Percentiles rank a stretch among this genome's conserved stretches.
Evolutionary conservation across 2,888 invertebrate genomes (phyloP).

Genomic region (Scaeva pyrastri): DNA sequence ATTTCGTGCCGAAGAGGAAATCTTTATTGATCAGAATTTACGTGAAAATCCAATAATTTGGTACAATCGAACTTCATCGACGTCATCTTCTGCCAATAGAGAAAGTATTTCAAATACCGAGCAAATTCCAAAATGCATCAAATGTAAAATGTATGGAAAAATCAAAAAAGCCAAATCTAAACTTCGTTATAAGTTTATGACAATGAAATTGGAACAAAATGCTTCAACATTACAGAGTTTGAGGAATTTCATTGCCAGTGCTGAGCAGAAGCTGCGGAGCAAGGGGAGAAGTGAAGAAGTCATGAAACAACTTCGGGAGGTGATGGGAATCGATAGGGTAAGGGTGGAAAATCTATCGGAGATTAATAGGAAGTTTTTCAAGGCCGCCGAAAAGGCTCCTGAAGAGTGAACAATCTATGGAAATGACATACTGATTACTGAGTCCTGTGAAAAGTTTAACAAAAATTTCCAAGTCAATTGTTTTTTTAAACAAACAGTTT

Average conservation of each 20-base stretch:
- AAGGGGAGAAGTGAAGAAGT: slow-evolving; percentile 77
- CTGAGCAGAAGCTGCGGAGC: slow-evolving; percentile 79
- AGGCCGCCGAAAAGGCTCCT: not conserved
- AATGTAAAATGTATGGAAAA: slow-evolving; percentile 81
- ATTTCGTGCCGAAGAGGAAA: slow-evolving; percentile 79
- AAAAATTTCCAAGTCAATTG: not conserved
- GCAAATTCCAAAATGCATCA: slow-evolving; percentile 81
- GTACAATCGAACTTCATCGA: slow-evolving; percentile 77
- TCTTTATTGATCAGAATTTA: slow-evolving; percentile 80
- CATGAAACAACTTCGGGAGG: slow-evolving; percentile 77
- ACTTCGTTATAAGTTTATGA: slow-evolving; percentile 80
- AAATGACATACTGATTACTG: not conserved
- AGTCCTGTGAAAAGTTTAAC: not conserved
- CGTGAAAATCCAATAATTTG: slow-evolving; percentile 80
- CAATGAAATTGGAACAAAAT: slow-evolving; percentile 79
- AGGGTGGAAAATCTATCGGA: slow-evolving; percentile 38
- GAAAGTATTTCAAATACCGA: slow-evolving; percentile 74
- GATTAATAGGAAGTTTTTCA: slow-evolving; percentile 20
- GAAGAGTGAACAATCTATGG: not conserved
- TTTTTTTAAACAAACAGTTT: no score
- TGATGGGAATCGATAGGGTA: slow-evolving; percentile 77
- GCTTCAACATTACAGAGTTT: slow-evolving; percentile 78
- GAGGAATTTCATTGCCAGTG: slow-evolving; percentile 79
- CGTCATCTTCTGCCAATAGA: slow-evolving; percentile 16
- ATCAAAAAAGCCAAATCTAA: slow-evolving; percentile 81